Base-by-base conservation (phyloP, 2,888 invertebrate species). In the Galerucella calmariensis region DNA sequence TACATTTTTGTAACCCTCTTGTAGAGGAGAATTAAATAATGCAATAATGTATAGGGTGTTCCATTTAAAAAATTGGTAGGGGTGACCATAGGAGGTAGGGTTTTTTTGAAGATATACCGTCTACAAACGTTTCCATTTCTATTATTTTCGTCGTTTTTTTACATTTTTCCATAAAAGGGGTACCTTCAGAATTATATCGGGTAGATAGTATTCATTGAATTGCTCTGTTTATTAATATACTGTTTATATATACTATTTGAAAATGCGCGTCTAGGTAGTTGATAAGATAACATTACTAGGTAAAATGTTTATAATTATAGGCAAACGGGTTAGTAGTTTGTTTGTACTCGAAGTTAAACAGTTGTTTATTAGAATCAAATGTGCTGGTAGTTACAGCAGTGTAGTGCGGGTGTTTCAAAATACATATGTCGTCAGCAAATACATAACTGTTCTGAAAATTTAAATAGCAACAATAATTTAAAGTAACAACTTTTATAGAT, bases 331-430 rank as follows among this genome's bases (percentile, higher is more conserved):
- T 20, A n/a, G 53, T 53, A 14, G 53, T 56, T 56, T 56, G 53
- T 56, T 56, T 56, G 53, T 56, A 56, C n/a, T 56, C 8, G 16
- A 5, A 51, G 48, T 51, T 20, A n/a, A 51, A 51, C 46, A 11
- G 46, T 46, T 51, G 12, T 12, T 51, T 51, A 51, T 51, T 51
- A 11, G 14, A 12, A 51, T 11, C 1, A 12, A 46, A n/a, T 56
- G 53, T 56, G 53, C 16, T 56, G 53, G 53, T 56, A 56, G 53
- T 56, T 4, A n/a, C 27, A 51, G 53, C 5, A 16, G 5, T 9
- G 16, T n/a, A 56, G 53, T 56, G 16, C 16, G 53, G 53, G 53
- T 53, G n/a, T 56, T 56, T 16, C 53, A 56, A 56, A 56, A 56
- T 16, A 16, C 6, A 51, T 51, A 5, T 5, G 53, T 16, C 16